Evolutionary conservation across 2,888 invertebrate genomes (phyloP).

Genomic region (Mythimna lalbum): DNA sequence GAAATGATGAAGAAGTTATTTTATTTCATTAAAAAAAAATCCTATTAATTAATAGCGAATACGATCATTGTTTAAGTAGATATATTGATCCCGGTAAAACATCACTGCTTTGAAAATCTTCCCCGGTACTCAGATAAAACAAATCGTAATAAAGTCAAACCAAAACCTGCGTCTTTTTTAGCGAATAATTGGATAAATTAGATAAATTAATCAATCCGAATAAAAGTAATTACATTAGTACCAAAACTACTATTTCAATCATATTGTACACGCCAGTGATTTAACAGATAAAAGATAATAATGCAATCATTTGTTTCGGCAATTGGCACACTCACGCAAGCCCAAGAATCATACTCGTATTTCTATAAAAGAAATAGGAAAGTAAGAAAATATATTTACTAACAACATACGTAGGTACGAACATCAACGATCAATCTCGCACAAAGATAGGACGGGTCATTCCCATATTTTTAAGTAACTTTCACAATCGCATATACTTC

Average conservation of each 20-base stretch:
- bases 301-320: slow-evolving; percentile 7
- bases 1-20: no score
- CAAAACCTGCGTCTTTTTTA: not conserved
- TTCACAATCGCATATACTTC: not conserved
- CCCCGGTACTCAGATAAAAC: no score
- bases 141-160: no score
- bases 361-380: slow-evolving; percentile 19
- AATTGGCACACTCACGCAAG: slow-evolving; percentile 11
- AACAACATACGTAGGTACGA: not conserved
- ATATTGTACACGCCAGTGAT: not conserved
- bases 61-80: no score
- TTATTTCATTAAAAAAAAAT: no score
- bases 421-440: slow-evolving; percentile 60
- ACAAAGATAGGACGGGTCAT: slow-evolving; percentile 47
- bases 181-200: no score
- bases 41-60: no score
- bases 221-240: slow-evolving; percentile 7
- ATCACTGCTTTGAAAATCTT: no score
- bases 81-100: no score
- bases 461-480: not conserved
- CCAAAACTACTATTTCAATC: not conserved
- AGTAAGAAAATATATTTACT: slow-evolving; percentile 13
- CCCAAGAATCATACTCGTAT: not conserved
- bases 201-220: no score
- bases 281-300: slow-evolving; percentile 5